Conservation (phyloP, 2,797 vertebrate species). For the Epinephelus awoara region DNA sequence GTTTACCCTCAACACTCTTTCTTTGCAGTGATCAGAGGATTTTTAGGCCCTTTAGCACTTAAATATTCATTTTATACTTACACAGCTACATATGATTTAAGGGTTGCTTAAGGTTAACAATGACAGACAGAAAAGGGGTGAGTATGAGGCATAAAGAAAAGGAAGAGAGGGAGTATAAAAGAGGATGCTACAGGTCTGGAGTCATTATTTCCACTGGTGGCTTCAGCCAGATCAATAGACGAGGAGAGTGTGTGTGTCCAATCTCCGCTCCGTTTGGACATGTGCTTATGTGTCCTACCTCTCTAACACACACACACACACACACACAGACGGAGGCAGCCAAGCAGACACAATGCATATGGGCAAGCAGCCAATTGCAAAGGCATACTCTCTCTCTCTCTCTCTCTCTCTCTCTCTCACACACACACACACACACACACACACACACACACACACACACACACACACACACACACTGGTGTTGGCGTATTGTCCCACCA, state of each 20-base stretch:
- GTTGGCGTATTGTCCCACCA: conserved; percentile 61
- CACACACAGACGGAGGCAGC: conserved; percentile 35
- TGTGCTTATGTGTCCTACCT: conserved; percentile 14
- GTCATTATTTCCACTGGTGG: conserved; percentile 71
- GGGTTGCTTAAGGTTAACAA: conserved; percentile 37
- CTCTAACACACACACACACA: neutral
- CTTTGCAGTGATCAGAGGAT: neutral
- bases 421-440: conserved; percentile 45
- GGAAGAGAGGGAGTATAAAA: conserved; percentile 14
- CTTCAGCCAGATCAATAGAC: conserved; percentile 68
- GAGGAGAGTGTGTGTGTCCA: conserved; percentile 36
- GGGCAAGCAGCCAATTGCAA: conserved; percentile 54
- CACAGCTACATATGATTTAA: conserved; percentile 6
- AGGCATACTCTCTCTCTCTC: conserved; percentile 19
- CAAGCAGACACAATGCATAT: conserved; percentile 60
- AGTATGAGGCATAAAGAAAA: neutral
- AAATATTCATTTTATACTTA: conserved; percentile 1
- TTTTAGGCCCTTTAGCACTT: conserved; percentile 6
- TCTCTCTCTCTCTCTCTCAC: neutral
- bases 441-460: conserved; percentile 34
- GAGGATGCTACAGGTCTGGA: conserved; percentile 59
- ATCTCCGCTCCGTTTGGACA: conserved; percentile 26
- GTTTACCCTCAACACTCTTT: neutral
- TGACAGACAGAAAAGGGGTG: neutral
- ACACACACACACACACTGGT: conserved; percentile 35